Base-by-base conservation (phyloP, 2,888 invertebrate genomes). In the Anaspis maculata region DNA sequence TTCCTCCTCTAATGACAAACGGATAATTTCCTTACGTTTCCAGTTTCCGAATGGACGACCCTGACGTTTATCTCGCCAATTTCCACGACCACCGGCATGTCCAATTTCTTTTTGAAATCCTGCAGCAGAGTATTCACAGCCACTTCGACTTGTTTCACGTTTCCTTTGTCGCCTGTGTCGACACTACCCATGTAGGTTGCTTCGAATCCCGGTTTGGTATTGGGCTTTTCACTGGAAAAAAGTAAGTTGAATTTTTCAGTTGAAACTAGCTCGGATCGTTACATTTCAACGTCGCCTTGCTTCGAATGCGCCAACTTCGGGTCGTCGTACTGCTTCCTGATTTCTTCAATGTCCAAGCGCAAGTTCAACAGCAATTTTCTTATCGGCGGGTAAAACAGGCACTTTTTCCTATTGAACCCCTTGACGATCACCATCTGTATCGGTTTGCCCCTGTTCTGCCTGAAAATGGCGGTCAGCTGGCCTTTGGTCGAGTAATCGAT, bases 51-150 rank as follows among this genome's bases (percentile, higher is more conserved):
- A n/a, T n/a, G n/a, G n/a, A n/a, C n/a, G 13, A 71, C 58, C 52
- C 63, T 67, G 16, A 74, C 62, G 11, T 70, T 71, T 37, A 74
- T 62, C 51, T 74, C 73, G 15, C 70, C 66, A 36, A 71, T 67
- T 52, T 73, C 71, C 43, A 74, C 67, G 40, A 54, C 54, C 7
- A 68, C 65, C 32, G 58, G 41, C 39, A 62, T 54, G n/a, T n/a
- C n/a, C n/a, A n/a, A n/a, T n/a, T n/a, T n/a, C 44, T 59, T 56
- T 27, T 24, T 44, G 39, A 25, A 23, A 29, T n/a, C 26, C n/a
- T 30, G 15, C 4, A 32, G 14, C 2, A 22, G 21, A 26, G 12
- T 13, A 28, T 25, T 34, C 15, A 31, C 28, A 9, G 70, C 71
- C 42, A 58, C 64, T 41, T 72, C 69, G 13, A 74, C 70, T 50